Evolutionary conservation across 2,113 vertebrate genomes (phyloP), one percentile per base, ranked within the genome.

Genomic region (Coturnix japonica): DNA sequence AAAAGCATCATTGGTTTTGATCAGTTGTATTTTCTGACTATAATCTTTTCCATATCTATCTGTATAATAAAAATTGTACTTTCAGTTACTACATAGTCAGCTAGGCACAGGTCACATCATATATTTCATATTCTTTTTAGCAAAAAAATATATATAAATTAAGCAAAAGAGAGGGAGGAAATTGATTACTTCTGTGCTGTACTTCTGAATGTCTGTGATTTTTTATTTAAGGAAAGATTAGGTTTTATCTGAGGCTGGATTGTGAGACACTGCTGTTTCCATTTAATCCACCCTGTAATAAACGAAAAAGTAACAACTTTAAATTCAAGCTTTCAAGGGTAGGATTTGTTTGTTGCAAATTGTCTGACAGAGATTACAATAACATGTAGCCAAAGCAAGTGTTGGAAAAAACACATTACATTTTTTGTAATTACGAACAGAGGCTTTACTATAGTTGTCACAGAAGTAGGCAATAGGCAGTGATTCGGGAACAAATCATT

Each of bases 121-220:
- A 30, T 44, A 64, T 94, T 80, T 57, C 44, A 12, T 41, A 63
- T 81, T 67, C 30, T 43, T 21, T 69, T 61, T 53, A 47, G 8
- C 6, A 73, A 46, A 46, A 84, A 84, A 53, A 93, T 44, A 44
- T 33, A 4, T 56, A 6, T 37, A 70, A 87, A 69, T 28, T 28
- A 39, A 9, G 10, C 25, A 2, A 2, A 56, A 44, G 33, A 53
- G 2, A 6, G 6, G 53, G 2, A 6, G 5, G 18, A 14, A 63
- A 49, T 37, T 47, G 0, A 28, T 83, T 88, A 5, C 5, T 77
- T 90, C 15, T n/a, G 2, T 47, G 30, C 6, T 61, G 2, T 67
- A 35, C 3, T 11, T 22, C 15, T 39, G 23, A 84, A 59, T 35
- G 59, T 30, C 8, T 2, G 15, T 43, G 8, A 4, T 47, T 69